phyloP scores from a whole-genome alignment of 1,140 invertebrate species.

The Venustaconcha ellipsiformis region DNA sequence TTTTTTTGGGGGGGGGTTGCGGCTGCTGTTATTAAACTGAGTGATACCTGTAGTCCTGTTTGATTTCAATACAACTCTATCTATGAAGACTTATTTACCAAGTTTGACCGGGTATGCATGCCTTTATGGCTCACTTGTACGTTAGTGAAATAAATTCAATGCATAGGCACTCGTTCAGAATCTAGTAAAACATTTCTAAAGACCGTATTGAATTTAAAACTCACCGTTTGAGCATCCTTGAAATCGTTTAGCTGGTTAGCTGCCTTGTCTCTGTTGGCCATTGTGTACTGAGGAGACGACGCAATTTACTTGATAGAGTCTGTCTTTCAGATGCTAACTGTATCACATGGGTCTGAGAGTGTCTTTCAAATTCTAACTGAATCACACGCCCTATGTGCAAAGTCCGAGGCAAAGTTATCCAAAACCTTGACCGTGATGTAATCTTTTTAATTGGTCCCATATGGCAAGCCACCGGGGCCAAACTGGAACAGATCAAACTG shows the following conservation, averaged over 20 bases:
- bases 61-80: neutral
- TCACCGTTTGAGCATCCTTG: slow-evolving; percentile 76
- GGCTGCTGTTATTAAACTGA: too few relatives aligned
- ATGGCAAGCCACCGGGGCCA: too few relatives aligned
- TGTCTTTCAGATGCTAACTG: too few relatives aligned
- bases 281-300: slow-evolving; percentile 17
- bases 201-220: neutral
- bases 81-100: neutral
- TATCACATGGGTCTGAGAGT: too few relatives aligned
- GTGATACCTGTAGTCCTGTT: neutral
- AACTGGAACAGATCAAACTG: too few relatives aligned
- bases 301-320: too few relatives aligned
- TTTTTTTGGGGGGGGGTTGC: too few relatives aligned
- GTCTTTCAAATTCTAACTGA: too few relatives aligned
- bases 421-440: too few relatives aligned
- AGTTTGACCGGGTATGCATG: neutral
- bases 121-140: neutral
- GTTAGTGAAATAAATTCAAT: neutral
- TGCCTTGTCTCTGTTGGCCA: slow-evolving; percentile 73
- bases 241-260: slow-evolving; percentile 79
- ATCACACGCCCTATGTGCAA: too few relatives aligned
- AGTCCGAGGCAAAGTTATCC: too few relatives aligned
- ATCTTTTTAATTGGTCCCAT: too few relatives aligned
- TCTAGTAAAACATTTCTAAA: neutral
- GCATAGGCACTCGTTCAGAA: neutral